Base-by-base conservation (phyloP, 2,888 invertebrate genomes). In the Zaprionus obscuricornis region DNA sequence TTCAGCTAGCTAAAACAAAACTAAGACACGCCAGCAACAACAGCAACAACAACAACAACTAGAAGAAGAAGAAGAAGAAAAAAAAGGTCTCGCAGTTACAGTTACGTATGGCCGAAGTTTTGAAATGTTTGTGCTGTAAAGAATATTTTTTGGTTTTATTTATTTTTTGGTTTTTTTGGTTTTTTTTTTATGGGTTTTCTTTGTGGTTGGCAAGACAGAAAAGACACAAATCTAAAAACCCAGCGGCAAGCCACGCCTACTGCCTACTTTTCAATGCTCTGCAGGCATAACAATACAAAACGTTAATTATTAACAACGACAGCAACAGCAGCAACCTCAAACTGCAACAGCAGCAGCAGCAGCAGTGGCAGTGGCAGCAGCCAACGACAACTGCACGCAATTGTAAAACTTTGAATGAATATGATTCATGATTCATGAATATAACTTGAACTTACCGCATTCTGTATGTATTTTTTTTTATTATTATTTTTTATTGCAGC, bases 131-230 rank as follows among this genome's bases (percentile, higher is more conserved):
- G n/a, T n/a, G n/a, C n/a, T n/a, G 60, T 51, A 83, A 70, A 84
- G 84, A 81, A 81, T 81, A 66, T 81, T 77, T 84, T n/a, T n/a
- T n/a, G n/a, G n/a, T n/a, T n/a, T n/a, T n/a, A n/a, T n/a, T n/a
- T n/a, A n/a, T n/a, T n/a, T n/a, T n/a, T n/a, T n/a, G n/a, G n/a
- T n/a, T n/a, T n/a, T n/a, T n/a, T n/a, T n/a, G n/a, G n/a, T n/a
- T n/a, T n/a, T n/a, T n/a, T n/a, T n/a, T n/a, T n/a, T n/a, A n/a
- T n/a, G n/a, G n/a, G n/a, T n/a, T n/a, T n/a, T n/a, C n/a, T n/a
- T n/a, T 66, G 79, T 66, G 82, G 76, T 82, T 84, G 71, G 67
- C 81, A 75, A 66, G 71, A n/a, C n/a, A n/a, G n/a, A n/a, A n/a
- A n/a, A 64, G 59, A 56, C 59, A 64, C 36, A 75, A 54, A 63